These are phyloP conservation scores for Drosophila mojavensis DNA, from an alignment of 1,140 invertebrate species.

Conservation along the genomic window DNA sequence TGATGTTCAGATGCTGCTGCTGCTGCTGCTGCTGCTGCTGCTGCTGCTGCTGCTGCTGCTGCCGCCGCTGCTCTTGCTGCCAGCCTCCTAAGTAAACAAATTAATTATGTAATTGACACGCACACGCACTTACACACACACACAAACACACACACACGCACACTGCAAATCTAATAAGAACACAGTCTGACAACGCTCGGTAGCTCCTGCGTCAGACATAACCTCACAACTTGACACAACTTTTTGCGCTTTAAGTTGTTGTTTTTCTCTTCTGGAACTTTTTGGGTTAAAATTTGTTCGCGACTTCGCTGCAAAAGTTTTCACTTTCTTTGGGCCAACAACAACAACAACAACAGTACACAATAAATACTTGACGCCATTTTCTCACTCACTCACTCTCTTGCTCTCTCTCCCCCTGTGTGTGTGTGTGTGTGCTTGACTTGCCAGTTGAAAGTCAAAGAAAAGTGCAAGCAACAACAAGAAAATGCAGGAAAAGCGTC, in stretches of 20 bases:
- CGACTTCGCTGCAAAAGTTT: conserved; percentile 71
- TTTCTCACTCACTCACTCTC: conserved; percentile 9
- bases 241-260: conserved; percentile 41
- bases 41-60: not conserved
- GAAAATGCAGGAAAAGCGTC: conserved; percentile 50
- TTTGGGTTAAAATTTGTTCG: conserved; percentile 72
- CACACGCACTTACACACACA: not conserved
- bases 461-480: conserved; percentile 62
- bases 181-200: conserved; percentile 7
- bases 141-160: not conserved
- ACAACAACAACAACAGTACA: conserved; percentile 37
- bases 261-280: conserved; percentile 33
- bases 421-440: conserved; percentile 10
- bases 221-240: conserved; percentile 42
- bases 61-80: not conserved
- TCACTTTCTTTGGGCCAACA: conserved; percentile 66
- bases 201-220: conserved; percentile 23
- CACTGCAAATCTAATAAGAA: not conserved
- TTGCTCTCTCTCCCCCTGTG: not conserved
- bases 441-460: conserved; percentile 72
- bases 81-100: not conserved
- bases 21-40: not conserved
- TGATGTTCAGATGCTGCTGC: conserved; percentile 5
- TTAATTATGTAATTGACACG: conserved; percentile 12
- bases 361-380: conserved; percentile 80